Percentiles rank a stretch among this genome's conserved stretches.
These are phyloP conservation scores for Amphipoea oculea DNA, from an alignment of 2,888 invertebrate genomes.

Conservation along the genomic window DNA sequence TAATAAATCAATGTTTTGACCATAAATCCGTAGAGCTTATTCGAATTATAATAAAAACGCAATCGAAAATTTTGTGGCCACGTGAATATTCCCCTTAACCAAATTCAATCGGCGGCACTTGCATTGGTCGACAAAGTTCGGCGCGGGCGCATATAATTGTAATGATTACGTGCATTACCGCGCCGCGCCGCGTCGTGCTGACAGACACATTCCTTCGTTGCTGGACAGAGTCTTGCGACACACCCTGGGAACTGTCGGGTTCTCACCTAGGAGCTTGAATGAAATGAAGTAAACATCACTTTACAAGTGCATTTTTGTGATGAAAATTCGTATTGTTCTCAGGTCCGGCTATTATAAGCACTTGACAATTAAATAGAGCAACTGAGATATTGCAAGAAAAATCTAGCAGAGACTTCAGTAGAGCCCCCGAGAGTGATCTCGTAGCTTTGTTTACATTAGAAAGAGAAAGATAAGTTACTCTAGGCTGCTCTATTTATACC, in stretches of 20 bases:
- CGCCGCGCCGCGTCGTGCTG: constrained; percentile 51
- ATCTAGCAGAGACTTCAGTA: background rate
- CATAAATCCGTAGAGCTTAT: background rate
- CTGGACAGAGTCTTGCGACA: constrained; percentile 49
- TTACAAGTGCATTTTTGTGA: constrained; percentile 8
- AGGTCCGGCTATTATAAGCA: background rate
- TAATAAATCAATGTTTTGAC: background rate
- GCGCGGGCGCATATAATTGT: constrained; percentile 66
- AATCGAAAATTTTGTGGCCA: background rate
- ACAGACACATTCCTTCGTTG: constrained; percentile 66
- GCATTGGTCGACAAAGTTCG: constrained; percentile 50
- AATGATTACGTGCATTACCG: constrained; percentile 64
- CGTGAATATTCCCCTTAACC: constrained; percentile 50
- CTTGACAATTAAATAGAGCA: background rate
- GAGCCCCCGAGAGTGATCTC: background rate
- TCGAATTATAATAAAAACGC: background rate
- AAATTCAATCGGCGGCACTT: constrained; percentile 42
- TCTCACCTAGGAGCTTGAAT: constrained; percentile 32
- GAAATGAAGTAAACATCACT: background rate
- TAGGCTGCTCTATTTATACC: background rate
- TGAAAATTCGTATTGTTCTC: background rate
- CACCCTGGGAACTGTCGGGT: constrained; percentile 42
- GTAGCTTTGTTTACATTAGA: background rate
- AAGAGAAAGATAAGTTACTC: background rate
- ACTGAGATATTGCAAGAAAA: background rate